Evolutionary conservation across 2,888 invertebrate species (phyloP).

Genomic region (Nezara viridula): DNA sequence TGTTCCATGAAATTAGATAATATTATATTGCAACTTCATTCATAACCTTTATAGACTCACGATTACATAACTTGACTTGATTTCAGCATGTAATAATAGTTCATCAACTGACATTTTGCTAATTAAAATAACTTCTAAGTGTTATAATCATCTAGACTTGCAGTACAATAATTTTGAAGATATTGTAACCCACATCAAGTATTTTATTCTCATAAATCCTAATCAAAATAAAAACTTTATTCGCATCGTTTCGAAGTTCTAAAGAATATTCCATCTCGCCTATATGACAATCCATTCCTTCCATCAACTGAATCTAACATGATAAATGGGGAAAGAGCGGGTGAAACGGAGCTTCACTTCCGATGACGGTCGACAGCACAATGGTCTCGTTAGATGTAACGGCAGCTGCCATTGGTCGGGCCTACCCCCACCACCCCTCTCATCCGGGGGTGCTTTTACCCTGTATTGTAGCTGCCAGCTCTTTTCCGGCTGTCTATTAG

Average conservation of each 20-base stretch:
- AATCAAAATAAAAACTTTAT: not conserved
- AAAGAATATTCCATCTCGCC: not conserved
- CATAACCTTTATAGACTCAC: too few species aligned
- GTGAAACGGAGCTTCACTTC: slow-evolving; percentile 26
- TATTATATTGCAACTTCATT: too few species aligned
- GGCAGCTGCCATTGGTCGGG: slow-evolving; percentile 50
- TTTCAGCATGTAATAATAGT: too few species aligned
- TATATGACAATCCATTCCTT: not conserved
- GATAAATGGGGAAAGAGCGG: not conserved
- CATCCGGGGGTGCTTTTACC: not conserved
- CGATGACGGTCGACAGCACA: not conserved
- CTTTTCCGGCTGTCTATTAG: slow-evolving; percentile 9
- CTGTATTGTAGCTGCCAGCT: slow-evolving; percentile 24
- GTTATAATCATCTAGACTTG: too few species aligned
- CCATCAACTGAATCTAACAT: not conserved
- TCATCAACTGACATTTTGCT: too few species aligned
- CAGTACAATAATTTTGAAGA: too few species aligned
- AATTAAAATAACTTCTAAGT: too few species aligned
- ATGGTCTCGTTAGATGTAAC: slow-evolving; percentile 47
- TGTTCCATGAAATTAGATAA: too few species aligned
- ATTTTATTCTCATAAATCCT: not conserved
- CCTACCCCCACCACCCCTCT: slow-evolving; percentile 1
- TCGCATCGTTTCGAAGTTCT: not conserved
- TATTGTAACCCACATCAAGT: not conserved
- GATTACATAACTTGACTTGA: too few species aligned